Base-by-base conservation (phyloP, 2,113 vertebrate genomes). In the Psilopsiagon aurifrons region DNA sequence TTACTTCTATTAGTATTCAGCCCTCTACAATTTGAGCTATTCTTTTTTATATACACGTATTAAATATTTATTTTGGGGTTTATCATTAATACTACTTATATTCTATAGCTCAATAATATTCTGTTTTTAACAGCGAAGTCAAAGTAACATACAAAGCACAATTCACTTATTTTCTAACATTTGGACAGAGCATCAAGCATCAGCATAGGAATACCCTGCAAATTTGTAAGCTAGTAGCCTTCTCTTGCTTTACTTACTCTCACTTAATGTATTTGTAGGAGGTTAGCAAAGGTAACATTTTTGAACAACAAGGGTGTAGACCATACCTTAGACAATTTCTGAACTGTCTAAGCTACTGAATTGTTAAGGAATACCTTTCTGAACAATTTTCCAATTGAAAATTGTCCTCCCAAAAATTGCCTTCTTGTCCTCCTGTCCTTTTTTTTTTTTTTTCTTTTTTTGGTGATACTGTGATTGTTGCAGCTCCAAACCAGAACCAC, bases 371-470 rank as follows among this genome's bases (percentile, higher is more conserved):
- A 66, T 17, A 63, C 1, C 37, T 39, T 64, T 76, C 27, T 4
- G 0, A 83, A 66, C 3, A 17, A 27, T 24, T 76, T 94, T 71
- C 19, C 22, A 80, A 33, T 24, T 2, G 31, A 75, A 44, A 69
- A 47, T 37, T 37, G 35, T 37, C 35, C 35, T 37, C 35, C 35
- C 1, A 82, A 46, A 82, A 60, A 75, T 51, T 49, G 5, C 41
- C 35, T 86, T 60, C 9, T 43, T 4, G 0, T 19, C 5, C 3
- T 4, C 3, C 7, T 1, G 3, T 5, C 5, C 1, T 8, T 15
- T 9, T 13, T 33, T 44, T 33, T 57, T 62, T 59, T 63, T 43
- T 11, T 29, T 15, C 9, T 11, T 39, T 11, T 29, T 15, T 39
- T 11, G 9, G n/a, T 46, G 10, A 27, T 27, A 39, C 1, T 86